Evolutionary conservation across 2,797 vertebrate species (phyloP).

Genomic region (Propithecus deckenii): DNA sequence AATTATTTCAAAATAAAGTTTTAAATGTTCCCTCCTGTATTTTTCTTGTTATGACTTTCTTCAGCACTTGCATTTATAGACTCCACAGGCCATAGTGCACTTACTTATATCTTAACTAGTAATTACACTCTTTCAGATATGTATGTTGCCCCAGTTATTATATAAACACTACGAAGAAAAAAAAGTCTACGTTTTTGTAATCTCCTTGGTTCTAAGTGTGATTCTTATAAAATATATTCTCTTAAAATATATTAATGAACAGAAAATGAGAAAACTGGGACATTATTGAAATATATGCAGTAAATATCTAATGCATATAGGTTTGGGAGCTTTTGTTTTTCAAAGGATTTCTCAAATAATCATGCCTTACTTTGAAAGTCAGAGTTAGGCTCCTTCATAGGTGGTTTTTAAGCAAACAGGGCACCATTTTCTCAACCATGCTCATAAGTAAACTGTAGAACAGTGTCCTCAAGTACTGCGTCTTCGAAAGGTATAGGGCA

Average conservation of each 20-base stretch:
- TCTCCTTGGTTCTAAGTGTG: background rate
- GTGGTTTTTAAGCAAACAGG: background rate
- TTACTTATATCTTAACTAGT: background rate
- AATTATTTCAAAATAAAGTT: conserved; percentile 2
- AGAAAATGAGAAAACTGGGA: background rate
- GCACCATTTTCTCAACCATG: background rate
- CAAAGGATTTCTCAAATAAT: background rate
- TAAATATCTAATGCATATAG: background rate
- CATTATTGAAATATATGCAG: background rate
- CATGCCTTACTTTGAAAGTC: background rate
- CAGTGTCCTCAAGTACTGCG: background rate
- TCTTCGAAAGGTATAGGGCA: background rate
- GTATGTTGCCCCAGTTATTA: background rate
- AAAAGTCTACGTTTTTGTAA: background rate
- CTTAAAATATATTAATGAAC: background rate
- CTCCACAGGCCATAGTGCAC: background rate
- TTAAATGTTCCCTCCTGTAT: background rate
- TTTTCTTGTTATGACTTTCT: background rate
- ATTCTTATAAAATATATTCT: background rate
- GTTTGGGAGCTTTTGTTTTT: background rate
- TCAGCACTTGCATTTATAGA: background rate
- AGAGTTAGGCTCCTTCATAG: background rate
- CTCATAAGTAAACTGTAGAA: background rate
- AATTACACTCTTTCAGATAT: background rate
- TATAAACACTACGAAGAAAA: background rate